Evolutionary conservation across 2,797 vertebrate species (phyloP).

Genomic region (Crenichthys baileyi): DNA sequence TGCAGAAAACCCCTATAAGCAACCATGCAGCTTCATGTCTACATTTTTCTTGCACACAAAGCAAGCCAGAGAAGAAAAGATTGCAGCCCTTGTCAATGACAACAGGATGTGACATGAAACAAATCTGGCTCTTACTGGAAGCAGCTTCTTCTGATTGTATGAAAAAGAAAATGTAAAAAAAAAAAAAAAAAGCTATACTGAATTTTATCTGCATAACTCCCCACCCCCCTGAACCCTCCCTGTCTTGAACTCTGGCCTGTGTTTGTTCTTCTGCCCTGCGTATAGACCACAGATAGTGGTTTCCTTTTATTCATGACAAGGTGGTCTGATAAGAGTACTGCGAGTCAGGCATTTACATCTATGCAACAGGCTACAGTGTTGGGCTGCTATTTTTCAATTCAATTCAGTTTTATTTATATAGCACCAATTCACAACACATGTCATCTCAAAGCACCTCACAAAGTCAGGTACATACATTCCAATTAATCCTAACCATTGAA

Average conservation of each 20-base stretch:
- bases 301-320: slow-evolving; percentile 59
- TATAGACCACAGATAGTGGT: slow-evolving; percentile 50
- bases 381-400: not conserved
- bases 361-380: slow-evolving; percentile 13
- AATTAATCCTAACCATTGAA: too few species aligned
- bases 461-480: too few species aligned
- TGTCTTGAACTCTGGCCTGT: slow-evolving; percentile 59
- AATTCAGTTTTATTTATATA: too few species aligned
- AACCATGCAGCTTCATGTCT: slow-evolving; percentile 44
- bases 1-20: slow-evolving; percentile 69
- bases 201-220: slow-evolving; percentile 20
- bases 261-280: slow-evolving; percentile 57
- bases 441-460: too few species aligned
- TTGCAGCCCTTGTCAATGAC: slow-evolving; percentile 71
- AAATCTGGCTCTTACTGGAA: slow-evolving; percentile 82
- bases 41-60: slow-evolving; percentile 59
- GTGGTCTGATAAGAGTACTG: slow-evolving; percentile 48
- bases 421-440: too few species aligned
- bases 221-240: slow-evolving; percentile 40
- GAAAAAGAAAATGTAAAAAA: slow-evolving; percentile 54
- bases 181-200: slow-evolving; percentile 13
- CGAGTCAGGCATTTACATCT: slow-evolving; percentile 63
- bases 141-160: slow-evolving; percentile 56
- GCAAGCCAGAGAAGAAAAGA: slow-evolving; percentile 46
- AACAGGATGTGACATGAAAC: slow-evolving; percentile 84